Percentiles rank a stretch among this genome's conserved stretches.
Conservation (phyloP, 2,797 vertebrate genomes). For the Hyperoplus immaculatus region DNA sequence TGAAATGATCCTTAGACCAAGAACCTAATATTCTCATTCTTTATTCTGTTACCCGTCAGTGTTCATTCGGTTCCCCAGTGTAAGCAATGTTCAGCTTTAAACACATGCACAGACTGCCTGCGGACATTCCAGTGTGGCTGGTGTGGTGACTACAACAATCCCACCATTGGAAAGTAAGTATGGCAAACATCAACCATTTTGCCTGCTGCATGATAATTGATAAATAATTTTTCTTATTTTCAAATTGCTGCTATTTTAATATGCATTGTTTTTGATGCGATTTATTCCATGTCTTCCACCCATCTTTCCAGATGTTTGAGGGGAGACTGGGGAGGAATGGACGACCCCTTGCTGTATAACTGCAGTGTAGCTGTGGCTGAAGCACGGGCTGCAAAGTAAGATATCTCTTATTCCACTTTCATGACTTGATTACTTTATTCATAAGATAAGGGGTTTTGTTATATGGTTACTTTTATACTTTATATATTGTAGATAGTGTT, state of each 20-base stretch:
- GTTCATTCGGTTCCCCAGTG: constrained; percentile 94
- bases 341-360: constrained; percentile 85
- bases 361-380: constrained; percentile 91
- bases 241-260: background rate
- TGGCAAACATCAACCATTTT: background rate
- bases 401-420: constrained; percentile 2
- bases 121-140: constrained; percentile 94
- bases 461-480: background rate
- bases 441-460: background rate
- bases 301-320: constrained; percentile 87
- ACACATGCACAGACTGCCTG: constrained; percentile 90
- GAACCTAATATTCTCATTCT: constrained; percentile 3
- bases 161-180: constrained; percentile 91
- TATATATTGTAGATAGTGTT: background rate
- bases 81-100: constrained; percentile 89
- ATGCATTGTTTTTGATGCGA: background rate
- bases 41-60: constrained; percentile 67
- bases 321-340: constrained; percentile 91
- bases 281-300: background rate
- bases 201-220: too few species aligned
- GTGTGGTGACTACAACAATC: constrained; percentile 94
- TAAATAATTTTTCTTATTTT: too few species aligned
- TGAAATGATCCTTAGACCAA: background rate
- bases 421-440: background rate
- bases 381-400: constrained; percentile 84